Evolutionary conservation across 2,888 invertebrate genomes (phyloP).

Genomic region (Eustalomyia histrio): DNA sequence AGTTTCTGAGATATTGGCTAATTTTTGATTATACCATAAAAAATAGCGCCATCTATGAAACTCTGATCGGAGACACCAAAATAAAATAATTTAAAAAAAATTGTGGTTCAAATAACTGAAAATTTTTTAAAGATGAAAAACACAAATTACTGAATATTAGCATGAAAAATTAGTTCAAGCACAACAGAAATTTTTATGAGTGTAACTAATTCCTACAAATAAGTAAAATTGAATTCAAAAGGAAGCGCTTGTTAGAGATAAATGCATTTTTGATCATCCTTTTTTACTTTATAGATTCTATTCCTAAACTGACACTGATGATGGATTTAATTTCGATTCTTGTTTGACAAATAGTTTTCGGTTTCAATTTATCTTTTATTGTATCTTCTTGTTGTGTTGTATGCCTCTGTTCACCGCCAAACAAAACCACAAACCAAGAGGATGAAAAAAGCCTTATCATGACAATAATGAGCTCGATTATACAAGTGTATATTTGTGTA

Average conservation of each 20-base stretch:
- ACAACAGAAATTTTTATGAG: no score
- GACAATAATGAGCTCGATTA: constrained; percentile 58
- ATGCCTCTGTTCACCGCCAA: constrained; percentile 3
- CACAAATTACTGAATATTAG: no score
- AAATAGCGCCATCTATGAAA: no score
- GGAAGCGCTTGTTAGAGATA: constrained; percentile 70
- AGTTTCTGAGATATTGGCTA: no score
- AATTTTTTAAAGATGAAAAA: no score
- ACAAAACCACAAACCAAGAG: constrained; percentile 41
- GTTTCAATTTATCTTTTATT: constrained; percentile 26
- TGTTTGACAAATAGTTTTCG: constrained; percentile 68
- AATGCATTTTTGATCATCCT: constrained; percentile 74
- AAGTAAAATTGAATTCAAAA: constrained; percentile 48
- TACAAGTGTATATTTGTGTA: constrained; percentile 51
- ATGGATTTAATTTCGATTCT: constrained; percentile 62
- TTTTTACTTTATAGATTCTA: background rate
- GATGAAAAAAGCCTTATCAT: constrained; percentile 51
- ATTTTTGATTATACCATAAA: no score
- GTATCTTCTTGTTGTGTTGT: background rate
- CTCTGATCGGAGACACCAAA: no score
- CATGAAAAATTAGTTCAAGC: no score
- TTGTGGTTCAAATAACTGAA: no score
- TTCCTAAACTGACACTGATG: constrained; percentile 56
- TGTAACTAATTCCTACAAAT: background rate
- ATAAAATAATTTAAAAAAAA: no score